Conservation (phyloP, 2,113 vertebrate species). For the Echinops telfairi region DNA sequence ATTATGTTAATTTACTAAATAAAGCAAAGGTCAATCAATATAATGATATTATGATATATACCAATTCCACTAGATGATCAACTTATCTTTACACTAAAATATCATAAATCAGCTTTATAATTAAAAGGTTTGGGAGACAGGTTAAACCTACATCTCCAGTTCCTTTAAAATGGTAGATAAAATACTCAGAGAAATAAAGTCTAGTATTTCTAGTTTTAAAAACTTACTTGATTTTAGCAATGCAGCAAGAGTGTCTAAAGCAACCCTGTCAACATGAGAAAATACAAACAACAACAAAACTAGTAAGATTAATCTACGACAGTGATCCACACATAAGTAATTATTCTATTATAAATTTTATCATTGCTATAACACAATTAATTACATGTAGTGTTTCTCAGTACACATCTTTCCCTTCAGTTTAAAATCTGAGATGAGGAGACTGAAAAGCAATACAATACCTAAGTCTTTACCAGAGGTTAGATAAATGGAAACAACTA, state of each 20-base stretch:
- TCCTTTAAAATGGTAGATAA: conserved; percentile 72
- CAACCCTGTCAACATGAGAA: conserved; percentile 92
- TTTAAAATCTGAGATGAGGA: conserved; percentile 59
- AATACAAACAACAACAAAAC: conserved; percentile 86
- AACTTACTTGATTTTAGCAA: conserved; percentile 99
- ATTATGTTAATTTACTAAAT: background rate
- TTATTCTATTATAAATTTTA: conserved; percentile 67
- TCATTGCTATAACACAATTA: conserved; percentile 31
- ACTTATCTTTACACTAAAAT: conserved; percentile 43
- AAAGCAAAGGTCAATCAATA: conserved; percentile 39
- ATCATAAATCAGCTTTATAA: conserved; percentile 62
- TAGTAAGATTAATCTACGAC: conserved; percentile 83
- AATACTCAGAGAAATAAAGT: conserved; percentile 69
- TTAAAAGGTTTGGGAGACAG: background rate
- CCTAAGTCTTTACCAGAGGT: background rate
- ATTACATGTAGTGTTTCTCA: conserved; percentile 33
- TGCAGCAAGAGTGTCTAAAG: conserved; percentile 96
- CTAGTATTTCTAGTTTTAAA: conserved; percentile 82
- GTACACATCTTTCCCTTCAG: background rate
- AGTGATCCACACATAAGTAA: conserved; percentile 70
- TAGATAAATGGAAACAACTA: conserved; percentile 3
- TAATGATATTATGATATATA: background rate
- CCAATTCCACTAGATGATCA: conserved; percentile 27
- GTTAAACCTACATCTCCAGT: conserved; percentile 60
- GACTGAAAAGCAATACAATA: conserved; percentile 33